phyloP scores from a whole-genome alignment of 2,113 vertebrate genomes.

The Nyctereutes procyonoides region DNA sequence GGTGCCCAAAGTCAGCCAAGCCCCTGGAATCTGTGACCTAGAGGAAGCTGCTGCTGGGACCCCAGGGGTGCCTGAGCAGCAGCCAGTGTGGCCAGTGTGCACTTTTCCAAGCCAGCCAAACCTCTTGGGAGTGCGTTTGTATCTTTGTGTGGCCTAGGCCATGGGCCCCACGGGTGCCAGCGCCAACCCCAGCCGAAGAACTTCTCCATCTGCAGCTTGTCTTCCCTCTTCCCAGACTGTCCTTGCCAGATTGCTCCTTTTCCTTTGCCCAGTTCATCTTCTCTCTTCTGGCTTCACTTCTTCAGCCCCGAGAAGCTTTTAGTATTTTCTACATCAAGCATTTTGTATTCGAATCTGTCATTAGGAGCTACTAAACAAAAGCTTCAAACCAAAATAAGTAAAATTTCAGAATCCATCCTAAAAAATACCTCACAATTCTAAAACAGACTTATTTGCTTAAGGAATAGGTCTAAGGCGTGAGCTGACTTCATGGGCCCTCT shows the following conservation, averaged over 20 bases:
- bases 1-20: not conserved
- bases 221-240: not conserved
- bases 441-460: not conserved
- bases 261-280: not conserved
- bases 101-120: not conserved
- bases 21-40: not conserved
- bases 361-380: constrained; percentile 33
- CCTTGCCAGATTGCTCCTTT: not conserved
- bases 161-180: too few species aligned
- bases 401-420: not conserved
- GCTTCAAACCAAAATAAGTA: not conserved
- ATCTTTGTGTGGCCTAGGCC: not conserved
- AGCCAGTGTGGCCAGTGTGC: not conserved
- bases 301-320: not conserved
- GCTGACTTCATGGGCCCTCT: not conserved
- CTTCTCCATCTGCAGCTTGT: not conserved
- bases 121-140: not conserved
- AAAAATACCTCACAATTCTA: not conserved
- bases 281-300: constrained; percentile 31
- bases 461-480: not conserved
- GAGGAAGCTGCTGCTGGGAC: not conserved
- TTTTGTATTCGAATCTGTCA: not conserved
- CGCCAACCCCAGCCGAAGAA: not conserved
- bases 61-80: not conserved
- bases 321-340: not conserved